Base-by-base conservation (phyloP, 1,140 invertebrate species). In the Centruroides sculpturatus region DNA sequence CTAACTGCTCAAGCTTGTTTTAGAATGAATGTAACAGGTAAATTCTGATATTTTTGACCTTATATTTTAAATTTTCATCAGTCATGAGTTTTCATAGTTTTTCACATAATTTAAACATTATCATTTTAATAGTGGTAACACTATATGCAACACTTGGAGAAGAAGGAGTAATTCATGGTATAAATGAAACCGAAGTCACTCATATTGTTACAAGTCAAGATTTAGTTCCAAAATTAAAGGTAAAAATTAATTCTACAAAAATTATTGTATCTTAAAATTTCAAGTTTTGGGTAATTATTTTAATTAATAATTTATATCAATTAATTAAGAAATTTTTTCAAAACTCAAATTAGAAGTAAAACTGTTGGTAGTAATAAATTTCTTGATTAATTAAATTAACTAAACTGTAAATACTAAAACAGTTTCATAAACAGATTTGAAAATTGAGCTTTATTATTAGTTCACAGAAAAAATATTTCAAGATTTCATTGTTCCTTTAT, bases 141-240 rank as follows among this genome's bases (percentile, higher is more conserved):
- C 85, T 99, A 61, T 99, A 98, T 73, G 89, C 95, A 1, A 99
- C 94, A 0, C 79, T 98, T 1, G 94, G 94, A 5, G 91, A 97
- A 67, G 94, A 98, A 7, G 95, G 92, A 4, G 86, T 99, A 53
- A 83, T 89, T 1, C 93, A 97, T 73, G 93, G 87, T 48, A 86
- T 99, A 65, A 96, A 94, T 72, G 92, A 98, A 78, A 97, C 94
- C 3, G 91, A 97, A 77, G 92, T 92, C 0, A 84, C 69, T 12
- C 64, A 67, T 59, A 59, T 75, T 11, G 59, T 76, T 41, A 72
- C 74, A 7, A 87, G 87, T 23, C 85, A 87, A 69, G 90, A 94
- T 58, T 77, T 95, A 46, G 73, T 95, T 68, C 86, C 88, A 13
- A 96, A 95, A 76, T 87, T 96, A 72, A 87, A 85, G 66, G 74